These are phyloP conservation scores for Carettochelys insculpta DNA, from an alignment of 2,113 vertebrate genomes.

Conservation along the genomic window DNA sequence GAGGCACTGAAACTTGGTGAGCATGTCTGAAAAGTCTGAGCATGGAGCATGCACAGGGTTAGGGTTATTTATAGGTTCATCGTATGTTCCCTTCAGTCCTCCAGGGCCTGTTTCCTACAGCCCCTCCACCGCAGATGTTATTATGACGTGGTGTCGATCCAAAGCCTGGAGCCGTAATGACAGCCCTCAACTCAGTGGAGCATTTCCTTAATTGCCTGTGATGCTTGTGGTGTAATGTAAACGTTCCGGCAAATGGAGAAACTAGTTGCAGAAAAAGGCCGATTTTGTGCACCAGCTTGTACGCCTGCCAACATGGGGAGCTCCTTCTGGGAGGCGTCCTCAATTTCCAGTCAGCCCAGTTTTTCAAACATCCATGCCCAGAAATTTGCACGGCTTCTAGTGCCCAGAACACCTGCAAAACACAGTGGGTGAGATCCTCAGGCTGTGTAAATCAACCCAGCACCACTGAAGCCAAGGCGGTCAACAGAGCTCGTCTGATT, in stretches of 20 bases:
- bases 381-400: constrained; percentile 6
- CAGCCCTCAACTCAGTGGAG: constrained; percentile 62
- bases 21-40: not conserved
- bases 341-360: constrained; percentile 16
- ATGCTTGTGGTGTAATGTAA: constrained; percentile 65
- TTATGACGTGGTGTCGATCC: constrained; percentile 64
- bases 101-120: constrained; percentile 20
- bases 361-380: constrained; percentile 48
- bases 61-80: constrained; percentile 9
- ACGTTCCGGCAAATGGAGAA: not conserved
- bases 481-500: not conserved
- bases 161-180: constrained; percentile 71
- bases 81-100: constrained; percentile 1
- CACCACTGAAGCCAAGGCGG: not conserved
- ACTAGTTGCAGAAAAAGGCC: constrained; percentile 19
- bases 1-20: not conserved
- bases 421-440: not conserved
- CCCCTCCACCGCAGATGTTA: constrained; percentile 39
- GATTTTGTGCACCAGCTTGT: constrained; percentile 39
- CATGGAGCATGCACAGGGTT: not conserved
- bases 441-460: not conserved
- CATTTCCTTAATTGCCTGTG: constrained; percentile 75
- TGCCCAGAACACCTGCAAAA: not conserved
- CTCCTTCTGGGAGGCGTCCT: constrained; percentile 58
- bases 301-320: constrained; percentile 37